A percentile compares a stretch with the other conserved stretches of the same genome.
phyloP scores from a whole-genome alignment of 2,888 invertebrate genomes.

The Tortricodes alternella region DNA sequence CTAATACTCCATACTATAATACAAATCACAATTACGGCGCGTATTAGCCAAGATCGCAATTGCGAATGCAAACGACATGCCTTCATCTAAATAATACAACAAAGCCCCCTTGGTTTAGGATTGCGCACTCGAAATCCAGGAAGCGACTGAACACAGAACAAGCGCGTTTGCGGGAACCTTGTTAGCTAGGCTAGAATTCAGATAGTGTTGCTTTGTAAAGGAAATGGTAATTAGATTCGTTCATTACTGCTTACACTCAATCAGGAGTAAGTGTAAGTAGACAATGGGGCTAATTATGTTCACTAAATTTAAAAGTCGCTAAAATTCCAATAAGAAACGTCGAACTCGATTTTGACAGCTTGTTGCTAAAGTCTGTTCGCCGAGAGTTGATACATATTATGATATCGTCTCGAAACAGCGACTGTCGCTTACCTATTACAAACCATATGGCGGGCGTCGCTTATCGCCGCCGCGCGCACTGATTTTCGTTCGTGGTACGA shows the following conservation, averaged over 20 bases:
- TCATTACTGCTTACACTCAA: background rate
- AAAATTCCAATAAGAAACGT: no score
- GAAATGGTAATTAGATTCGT: background rate
- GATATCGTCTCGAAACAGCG: no score
- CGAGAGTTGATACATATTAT: no score
- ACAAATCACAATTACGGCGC: slow-evolving; percentile 30
- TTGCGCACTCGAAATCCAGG: slow-evolving; percentile 20
- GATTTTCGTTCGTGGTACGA: no score
- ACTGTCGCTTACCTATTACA: no score
- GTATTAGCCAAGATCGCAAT: slow-evolving; percentile 28
- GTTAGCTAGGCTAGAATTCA: background rate
- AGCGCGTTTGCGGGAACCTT: background rate
- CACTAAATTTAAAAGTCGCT: no score
- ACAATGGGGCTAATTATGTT: no score
- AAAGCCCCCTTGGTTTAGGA: slow-evolving; percentile 20
- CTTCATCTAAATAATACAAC: slow-evolving; percentile 29
- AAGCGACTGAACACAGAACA: background rate
- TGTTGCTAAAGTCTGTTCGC: no score
- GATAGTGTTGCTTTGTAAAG: background rate
- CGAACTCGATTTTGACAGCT: no score
- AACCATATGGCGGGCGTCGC: no score
- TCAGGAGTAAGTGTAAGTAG: no score
- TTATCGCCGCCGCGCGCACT: no score
- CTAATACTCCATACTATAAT: slow-evolving; percentile 23
- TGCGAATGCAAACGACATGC: slow-evolving; percentile 29